Evolutionary conservation across 2,797 vertebrate genomes (phyloP), one percentile per base, ranked within the genome.

Genomic region (Todus mexicanus): DNA sequence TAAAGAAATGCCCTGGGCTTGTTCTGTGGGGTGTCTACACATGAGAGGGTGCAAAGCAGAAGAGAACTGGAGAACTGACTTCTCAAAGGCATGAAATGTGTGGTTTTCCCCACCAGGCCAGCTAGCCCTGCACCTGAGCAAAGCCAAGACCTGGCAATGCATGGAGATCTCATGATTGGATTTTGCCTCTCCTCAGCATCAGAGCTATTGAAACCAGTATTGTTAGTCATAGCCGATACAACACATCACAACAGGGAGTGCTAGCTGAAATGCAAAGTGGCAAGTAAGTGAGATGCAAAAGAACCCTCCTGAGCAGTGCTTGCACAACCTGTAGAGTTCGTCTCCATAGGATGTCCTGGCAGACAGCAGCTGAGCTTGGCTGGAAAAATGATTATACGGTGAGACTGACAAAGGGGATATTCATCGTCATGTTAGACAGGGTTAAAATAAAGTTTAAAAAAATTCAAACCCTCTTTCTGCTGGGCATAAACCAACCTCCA

Each of bases 41-140:
- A 21, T 0, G 0, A 43, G 5, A 3, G 1, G 14, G 11, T 38
- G 21, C 20, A 57, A 61, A 61, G 31, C 29, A 73, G 70, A 23
- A 42, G 26, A n/a, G n/a, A n/a, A n/a, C n/a, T n/a, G n/a, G n/a
- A 2, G 2, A 68, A 45, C 12, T 53, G n/a, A 18, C 31, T 77
- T 68, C 56, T 51, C 29, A 11, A 21, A n/a, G n/a, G n/a, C n/a
- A n/a, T n/a, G 48, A 42, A 42, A 15, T 7, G 25, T 13, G 6
- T 38, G 29, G 20, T 75, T 57, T 70, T 38, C 35, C 65, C n/a
- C 54, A 60, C 23, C 51, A 64, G 68, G 22, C 22, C 68, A 66
- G 18, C 23, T 37, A 51, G 17, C 13, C 25, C 68, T 38, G 21
- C 0, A 7, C 22, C 33, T 17, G 50, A 76, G 47, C 21, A 54